Base-by-base conservation (phyloP, 30 jellyfish, hydroid and myxozoan genomes). In the Chrysaora quinquecirrha region DNA sequence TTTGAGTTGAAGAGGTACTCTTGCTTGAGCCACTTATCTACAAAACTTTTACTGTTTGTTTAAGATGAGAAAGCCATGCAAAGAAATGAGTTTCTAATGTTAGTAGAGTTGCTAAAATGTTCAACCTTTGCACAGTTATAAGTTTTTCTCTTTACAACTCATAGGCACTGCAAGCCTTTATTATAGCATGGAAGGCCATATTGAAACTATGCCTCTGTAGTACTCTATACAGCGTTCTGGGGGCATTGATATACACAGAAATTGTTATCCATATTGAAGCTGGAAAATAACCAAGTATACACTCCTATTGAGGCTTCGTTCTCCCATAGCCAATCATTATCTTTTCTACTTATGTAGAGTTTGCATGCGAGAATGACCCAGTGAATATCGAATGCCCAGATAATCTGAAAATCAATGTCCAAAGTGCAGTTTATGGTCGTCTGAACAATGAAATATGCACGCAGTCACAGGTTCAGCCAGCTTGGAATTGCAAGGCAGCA, bases 401-500 rank as follows among this genome's bases (percentile, higher is more conserved):
- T 52, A 4, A 9, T 3, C 4, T 2, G 19, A 9, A 4, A 16
- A 52, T 52, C 24, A 9, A 52, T 25, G 68, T 52, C 27, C 68
- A 52, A 25, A 52, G 25, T 52, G 68, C 68, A 52, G 68, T 52
- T 16, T 52, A 52, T 25, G 68, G 68, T 4, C 12, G 68, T 2
- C 24, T 52, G 25, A 52, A 52, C 68, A 52, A 52, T 20, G 29
- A 52, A 9, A 19, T 52, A 52, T 52, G 68, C 68, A 16, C 27
- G 6, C 27, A 4, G 68, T 4, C 9, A 4, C 9, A 9, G 27
- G 7, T 4, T 7, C 68, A 52, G 19, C 29, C 24, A 2, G 19
- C 4, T 52, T 52, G 68, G 68, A 52, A 25, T 20, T 78, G 89
- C 78, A 54, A 64, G 16, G 89, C 89, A 46, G 30, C 75, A 14